Evolutionary conservation across 2,888 invertebrate species (phyloP).

Genomic region (Resseliella maxima): DNA sequence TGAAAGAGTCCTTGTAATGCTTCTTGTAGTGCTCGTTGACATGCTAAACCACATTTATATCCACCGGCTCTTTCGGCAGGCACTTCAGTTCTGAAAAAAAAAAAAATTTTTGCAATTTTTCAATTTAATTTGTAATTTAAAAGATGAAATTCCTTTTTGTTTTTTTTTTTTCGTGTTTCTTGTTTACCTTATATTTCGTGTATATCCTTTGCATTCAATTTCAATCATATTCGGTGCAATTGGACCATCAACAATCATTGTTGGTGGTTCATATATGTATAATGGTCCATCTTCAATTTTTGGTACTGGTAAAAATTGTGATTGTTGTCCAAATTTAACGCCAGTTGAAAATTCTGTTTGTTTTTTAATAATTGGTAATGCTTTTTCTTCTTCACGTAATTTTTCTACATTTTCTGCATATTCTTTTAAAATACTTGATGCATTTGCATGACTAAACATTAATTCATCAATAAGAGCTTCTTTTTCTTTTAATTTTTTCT

Average conservation of each 20-base stretch:
- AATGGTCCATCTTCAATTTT: slow-evolving; percentile 81
- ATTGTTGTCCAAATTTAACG: slow-evolving; percentile 78
- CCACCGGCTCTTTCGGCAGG: slow-evolving; percentile 87
- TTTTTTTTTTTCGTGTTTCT: neutral
- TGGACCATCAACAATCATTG: slow-evolving; percentile 79
- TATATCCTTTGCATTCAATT: slow-evolving; percentile 76
- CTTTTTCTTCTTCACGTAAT: slow-evolving; percentile 72
- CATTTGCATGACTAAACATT: slow-evolving; percentile 92
- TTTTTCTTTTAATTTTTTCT: slow-evolving; percentile 85
- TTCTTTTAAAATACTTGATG: slow-evolving; percentile 85
- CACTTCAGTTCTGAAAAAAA: slow-evolving; percentile 72
- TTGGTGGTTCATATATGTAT: slow-evolving; percentile 75
- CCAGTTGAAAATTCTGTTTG: slow-evolving; percentile 83
- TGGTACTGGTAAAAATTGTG: slow-evolving; percentile 76
- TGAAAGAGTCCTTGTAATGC: slow-evolving; percentile 78
- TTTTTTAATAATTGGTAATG: slow-evolving; percentile 66
- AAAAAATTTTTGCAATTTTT: too few relatives aligned
- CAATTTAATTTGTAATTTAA: slow-evolving; percentile 28
- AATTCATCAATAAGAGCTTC: slow-evolving; percentile 95
- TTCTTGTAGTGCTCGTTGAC: slow-evolving; percentile 88
- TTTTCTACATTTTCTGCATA: slow-evolving; percentile 80
- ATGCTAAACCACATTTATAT: slow-evolving; percentile 83
- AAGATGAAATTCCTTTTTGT: neutral
- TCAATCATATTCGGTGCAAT: slow-evolving; percentile 74
- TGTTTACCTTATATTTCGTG: slow-evolving; percentile 74